Base-by-base conservation (phyloP, 2,797 vertebrate species). In the Pyrocephalus nanus region DNA sequence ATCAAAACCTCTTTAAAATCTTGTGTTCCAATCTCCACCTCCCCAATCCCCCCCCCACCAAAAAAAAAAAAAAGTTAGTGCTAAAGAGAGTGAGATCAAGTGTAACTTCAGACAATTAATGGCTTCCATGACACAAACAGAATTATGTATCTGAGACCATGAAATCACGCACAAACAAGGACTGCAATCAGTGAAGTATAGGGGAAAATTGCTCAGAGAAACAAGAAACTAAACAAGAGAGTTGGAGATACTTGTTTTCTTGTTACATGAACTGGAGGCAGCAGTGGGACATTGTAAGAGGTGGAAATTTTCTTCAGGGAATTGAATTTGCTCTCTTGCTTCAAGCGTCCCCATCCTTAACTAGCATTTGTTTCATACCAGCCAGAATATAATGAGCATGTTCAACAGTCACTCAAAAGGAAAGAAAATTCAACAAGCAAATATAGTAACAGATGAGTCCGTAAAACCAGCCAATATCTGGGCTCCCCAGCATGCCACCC, bases 361-460 rank as follows among this genome's bases (percentile, higher is more conserved):
- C 42, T 43, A 74, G 25, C 15, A 74, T 47, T 92, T 73, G 29
- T 77, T 89, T 71, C 65, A 77, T 43, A 34, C 65, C n/a, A 88
- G 36, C 20, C 78, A 58, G 89, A 83, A 75, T n/a, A 73, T 19
- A 94, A 77, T 45, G 15, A 80, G 32, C 40, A 62, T 16, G 36
- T 74, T 86, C 69, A 67, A 69, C 42, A 83, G 47, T 75, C 10
- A 62, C 22, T n/a, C 43, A 36, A 87, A 82, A 65, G 40, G 43
- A 73, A 81, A 75, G 54, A 83, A 86, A 94, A 90, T 53, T 61
- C 76, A 58, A 45, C 45, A 34, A 71, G 30, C 61, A 95, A 89
- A 84, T 34, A 54, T 1, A 72, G 67, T 19, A 71, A 76, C 26
- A 79, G 60, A 74, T 38, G 19, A 55, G 55, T 47, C 77, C 77